Evolutionary conservation across 2,888 invertebrate species (phyloP), one percentile per base, ranked within the genome.

Genomic region (Stictocephala bisonia): DNA sequence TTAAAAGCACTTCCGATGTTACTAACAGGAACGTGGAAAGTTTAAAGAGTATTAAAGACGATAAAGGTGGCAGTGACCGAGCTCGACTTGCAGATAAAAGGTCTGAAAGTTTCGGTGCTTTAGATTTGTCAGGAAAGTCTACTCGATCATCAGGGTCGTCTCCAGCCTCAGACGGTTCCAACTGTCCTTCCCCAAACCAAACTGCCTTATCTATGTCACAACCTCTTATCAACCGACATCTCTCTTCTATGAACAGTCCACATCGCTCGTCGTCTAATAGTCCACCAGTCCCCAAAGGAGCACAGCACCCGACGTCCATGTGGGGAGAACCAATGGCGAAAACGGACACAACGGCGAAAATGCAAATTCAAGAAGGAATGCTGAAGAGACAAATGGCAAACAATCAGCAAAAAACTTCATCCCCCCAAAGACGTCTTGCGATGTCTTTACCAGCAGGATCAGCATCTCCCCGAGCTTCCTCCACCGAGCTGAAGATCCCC

Each of bases 111-210:
- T 84, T 85, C 48, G 87, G 86, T 27, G 86, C 88, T 20, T 82
- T 88, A 70, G 88, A 88, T 81, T 81, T 89, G 56, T 88, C 88
- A 0, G 84, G 84, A 3, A 83, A 83, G 74, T 83, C 85, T 1
- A 81, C 82, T 3, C 77, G 81, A n/a, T 81, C 79, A 40, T 74
- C 77, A 0, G 76, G 77, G 9, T 51, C 70, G 0, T 53, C 75
- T 15, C 51, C 74, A 26, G 26, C 75, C 13, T 44, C 67, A 24
- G 60, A 72, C 56, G 60, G 44, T 44, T 70, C 44, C 1, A 48
- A 64, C 24, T 69, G 68, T 35, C 67, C 58, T n/a, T 71, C 64
- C 3, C 72, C 66, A 7, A 74, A 72, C 7, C 64, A 67, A 15
- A 58, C 27, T 11, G 48, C 79, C 44, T 69, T 79, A 11, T 77